A percentile compares a stretch with the other conserved stretches of the same genome.
Conservation (phyloP, 2,113 vertebrate genomes). For the Passer domesticus region DNA sequence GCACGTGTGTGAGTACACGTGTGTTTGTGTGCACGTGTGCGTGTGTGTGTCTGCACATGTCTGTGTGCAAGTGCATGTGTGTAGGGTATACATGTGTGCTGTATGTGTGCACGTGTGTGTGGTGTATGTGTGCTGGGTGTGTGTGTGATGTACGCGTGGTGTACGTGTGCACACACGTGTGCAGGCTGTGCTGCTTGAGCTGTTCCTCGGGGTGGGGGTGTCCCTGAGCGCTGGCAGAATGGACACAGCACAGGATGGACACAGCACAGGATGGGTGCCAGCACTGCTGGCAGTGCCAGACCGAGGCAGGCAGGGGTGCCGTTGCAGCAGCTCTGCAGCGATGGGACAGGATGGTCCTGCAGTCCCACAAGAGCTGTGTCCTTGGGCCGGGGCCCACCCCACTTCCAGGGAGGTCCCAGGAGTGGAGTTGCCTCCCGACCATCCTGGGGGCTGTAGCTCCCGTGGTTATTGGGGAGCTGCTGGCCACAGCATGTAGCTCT, state of each 20-base stretch:
- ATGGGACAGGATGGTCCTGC: background rate
- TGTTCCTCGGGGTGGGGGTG: background rate
- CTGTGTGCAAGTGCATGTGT: too few relatives aligned
- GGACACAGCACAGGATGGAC: too few relatives aligned
- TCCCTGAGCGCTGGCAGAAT: background rate
- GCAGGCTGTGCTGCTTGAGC: background rate
- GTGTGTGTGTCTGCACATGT: too few relatives aligned
- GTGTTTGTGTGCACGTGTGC: background rate
- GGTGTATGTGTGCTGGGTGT: too few relatives aligned
- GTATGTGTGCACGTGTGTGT: background rate
- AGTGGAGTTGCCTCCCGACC: accelerated
- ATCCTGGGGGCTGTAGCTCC: background rate
- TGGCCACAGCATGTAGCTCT: background rate
- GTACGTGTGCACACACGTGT: background rate
- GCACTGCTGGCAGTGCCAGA: accelerated
- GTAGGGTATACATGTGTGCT: too few relatives aligned
- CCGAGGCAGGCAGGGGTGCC: too few relatives aligned
- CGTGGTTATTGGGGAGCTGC: accelerated
- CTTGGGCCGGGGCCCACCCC: background rate
- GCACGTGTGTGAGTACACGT: too few relatives aligned
- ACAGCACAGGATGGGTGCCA: background rate
- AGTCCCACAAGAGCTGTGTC: background rate
- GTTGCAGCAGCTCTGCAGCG: background rate
- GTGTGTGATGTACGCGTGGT: too few relatives aligned
- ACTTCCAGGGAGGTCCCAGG: background rate